Percentiles rank a stretch among this genome's conserved stretches.
Conservation (phyloP, 2,113 vertebrate genomes). For the Sitta europaea region DNA sequence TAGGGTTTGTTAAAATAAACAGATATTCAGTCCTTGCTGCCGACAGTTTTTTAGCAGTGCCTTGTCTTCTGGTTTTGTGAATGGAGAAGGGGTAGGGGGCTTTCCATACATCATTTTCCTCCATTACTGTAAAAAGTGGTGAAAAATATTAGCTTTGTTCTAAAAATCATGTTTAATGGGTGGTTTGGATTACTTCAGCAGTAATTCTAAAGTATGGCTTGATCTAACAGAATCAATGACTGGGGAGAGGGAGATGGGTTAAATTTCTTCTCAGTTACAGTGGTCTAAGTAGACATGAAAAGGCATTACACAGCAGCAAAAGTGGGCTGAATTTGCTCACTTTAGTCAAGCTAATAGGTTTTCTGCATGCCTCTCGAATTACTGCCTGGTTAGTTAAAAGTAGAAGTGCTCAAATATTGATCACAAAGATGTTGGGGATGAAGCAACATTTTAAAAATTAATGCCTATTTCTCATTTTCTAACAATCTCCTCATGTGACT, state of each 20-base stretch:
- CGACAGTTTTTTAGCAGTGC: background rate
- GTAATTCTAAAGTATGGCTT: background rate
- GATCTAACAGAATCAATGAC: background rate
- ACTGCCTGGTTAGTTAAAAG: background rate
- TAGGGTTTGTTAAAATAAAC: background rate
- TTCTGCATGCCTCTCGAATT: background rate
- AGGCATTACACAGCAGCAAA: background rate
- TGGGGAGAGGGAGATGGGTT: background rate
- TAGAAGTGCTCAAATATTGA: conserved; percentile 34
- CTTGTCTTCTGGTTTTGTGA: background rate
- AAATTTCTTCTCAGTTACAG: background rate
- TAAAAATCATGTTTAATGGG: background rate
- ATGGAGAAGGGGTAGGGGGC: background rate
- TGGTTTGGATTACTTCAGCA: background rate
- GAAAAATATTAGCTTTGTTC: background rate
- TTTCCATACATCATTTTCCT: background rate
- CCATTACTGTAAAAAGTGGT: background rate
- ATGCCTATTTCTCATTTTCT: background rate
- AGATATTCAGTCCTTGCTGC: background rate
- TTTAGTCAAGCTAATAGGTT: background rate
- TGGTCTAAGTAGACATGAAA: background rate
- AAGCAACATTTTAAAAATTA: conserved; percentile 46
- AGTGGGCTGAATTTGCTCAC: background rate
- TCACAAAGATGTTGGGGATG: background rate
- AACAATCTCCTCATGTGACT: background rate